These are phyloP conservation scores for Sus cebifrons DNA, from an alignment of 2,797 vertebrate genomes.

Conservation along the genomic window DNA sequence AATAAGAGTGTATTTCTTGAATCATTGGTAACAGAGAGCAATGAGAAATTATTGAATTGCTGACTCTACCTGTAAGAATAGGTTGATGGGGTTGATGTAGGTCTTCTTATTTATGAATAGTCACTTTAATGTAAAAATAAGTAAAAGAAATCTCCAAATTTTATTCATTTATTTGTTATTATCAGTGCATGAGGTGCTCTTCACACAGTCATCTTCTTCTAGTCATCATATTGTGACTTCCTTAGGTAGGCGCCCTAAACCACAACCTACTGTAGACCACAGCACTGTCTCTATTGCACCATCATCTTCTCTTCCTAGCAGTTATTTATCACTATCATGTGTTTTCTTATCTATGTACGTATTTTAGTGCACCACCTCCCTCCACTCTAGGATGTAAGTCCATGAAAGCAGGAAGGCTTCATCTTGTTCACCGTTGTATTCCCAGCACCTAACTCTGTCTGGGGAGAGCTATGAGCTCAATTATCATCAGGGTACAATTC, in stretches of 20 bases:
- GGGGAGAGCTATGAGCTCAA: neutral
- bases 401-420: neutral
- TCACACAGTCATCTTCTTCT: neutral
- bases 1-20: neutral
- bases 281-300: accelerated
- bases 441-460: neutral
- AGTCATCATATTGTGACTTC: neutral
- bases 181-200: neutral
- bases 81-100: neutral
- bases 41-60: constrained; percentile 3
- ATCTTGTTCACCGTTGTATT: neutral
- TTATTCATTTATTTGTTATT: neutral
- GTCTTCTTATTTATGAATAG: constrained; percentile 26
- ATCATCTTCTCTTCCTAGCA: neutral
- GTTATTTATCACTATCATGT: neutral
- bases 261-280: neutral
- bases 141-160: neutral
- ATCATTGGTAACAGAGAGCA: neutral
- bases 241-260: neutral
- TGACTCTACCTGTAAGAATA: neutral
- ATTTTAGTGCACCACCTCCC: neutral
- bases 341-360: neutral
- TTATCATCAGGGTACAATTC: neutral
- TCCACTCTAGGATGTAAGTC: neutral
- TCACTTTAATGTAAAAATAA: neutral